Conservation (phyloP, 2,113 vertebrate genomes). For the Propithecus coquereli region DNA sequence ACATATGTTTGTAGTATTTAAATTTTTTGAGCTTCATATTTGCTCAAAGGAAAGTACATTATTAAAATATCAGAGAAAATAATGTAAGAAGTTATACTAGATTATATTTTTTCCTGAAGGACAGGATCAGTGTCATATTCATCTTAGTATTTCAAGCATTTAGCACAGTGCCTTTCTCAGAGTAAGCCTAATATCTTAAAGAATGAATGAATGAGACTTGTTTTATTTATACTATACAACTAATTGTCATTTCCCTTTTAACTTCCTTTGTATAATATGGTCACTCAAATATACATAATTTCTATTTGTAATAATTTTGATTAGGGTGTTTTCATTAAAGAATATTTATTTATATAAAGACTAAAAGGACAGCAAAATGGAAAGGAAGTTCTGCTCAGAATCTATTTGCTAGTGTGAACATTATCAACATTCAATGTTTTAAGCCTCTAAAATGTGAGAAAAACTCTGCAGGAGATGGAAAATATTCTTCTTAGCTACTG, state of each 20-base stretch:
- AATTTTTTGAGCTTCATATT: background rate
- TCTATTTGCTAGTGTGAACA: background rate
- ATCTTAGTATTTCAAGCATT: background rate
- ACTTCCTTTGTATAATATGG: background rate
- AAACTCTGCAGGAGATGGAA: background rate
- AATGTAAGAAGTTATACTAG: background rate
- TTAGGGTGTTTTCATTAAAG: background rate
- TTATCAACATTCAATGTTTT: background rate
- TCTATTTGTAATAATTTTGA: background rate
- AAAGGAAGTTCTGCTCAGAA: background rate
- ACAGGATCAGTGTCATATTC: background rate
- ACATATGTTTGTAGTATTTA: background rate
- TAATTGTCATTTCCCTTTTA: background rate
- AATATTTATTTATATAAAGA: background rate
- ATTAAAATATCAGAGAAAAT: background rate
- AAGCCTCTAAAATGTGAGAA: background rate
- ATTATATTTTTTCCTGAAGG: background rate
- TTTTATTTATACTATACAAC: background rate
- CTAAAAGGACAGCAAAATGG: background rate
- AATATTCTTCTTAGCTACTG: background rate
- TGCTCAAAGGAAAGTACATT: background rate
- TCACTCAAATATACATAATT: background rate
- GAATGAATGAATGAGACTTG: background rate
- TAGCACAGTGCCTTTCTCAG: background rate
- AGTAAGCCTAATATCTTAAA: background rate